Evolutionary conservation across 2,888 invertebrate species (phyloP).

Genomic region (Junonia oenone): DNA sequence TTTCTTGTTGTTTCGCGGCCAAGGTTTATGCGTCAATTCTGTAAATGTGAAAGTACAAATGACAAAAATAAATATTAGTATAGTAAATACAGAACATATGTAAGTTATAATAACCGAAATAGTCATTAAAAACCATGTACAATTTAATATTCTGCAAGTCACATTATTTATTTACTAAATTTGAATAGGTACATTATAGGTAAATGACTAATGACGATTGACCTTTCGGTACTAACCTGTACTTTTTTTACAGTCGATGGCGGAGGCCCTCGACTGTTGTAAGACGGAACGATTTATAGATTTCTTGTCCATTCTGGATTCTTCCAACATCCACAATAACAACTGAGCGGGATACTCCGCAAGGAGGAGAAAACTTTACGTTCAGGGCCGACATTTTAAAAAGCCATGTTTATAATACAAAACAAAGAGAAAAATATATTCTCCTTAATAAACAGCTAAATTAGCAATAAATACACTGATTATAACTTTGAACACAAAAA

Average conservation of each 20-base stretch:
- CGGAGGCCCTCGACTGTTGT: conserved; percentile 83
- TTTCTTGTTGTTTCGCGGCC: conserved; percentile 82
- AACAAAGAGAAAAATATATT: conserved; percentile 74
- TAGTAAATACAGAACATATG: neutral
- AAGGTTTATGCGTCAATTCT: conserved; percentile 79
- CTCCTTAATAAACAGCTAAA: conserved; percentile 48
- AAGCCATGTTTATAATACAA: conserved; percentile 86
- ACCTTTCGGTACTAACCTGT: conserved; percentile 80
- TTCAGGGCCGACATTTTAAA: conserved; percentile 89
- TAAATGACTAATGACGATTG: conserved; percentile 27
- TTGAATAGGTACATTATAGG: neutral
- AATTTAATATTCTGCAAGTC: neutral
- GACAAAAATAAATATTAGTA: neutral
- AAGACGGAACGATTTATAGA: conserved; percentile 83
- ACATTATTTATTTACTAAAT: neutral
- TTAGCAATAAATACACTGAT: conserved; percentile 52
- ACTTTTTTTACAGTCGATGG: conserved; percentile 87
- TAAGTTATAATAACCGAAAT: neutral
- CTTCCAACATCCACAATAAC: conserved; percentile 76
- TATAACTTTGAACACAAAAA: conserved; percentile 60
- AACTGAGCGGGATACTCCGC: conserved; percentile 83
- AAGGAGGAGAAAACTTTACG: conserved; percentile 84
- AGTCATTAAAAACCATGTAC: neutral
- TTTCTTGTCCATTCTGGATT: conserved; percentile 88
- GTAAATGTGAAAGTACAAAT: conserved; percentile 22